phyloP scores from a whole-genome alignment of 1,140 invertebrate species.

The Cephus cinctus region DNA sequence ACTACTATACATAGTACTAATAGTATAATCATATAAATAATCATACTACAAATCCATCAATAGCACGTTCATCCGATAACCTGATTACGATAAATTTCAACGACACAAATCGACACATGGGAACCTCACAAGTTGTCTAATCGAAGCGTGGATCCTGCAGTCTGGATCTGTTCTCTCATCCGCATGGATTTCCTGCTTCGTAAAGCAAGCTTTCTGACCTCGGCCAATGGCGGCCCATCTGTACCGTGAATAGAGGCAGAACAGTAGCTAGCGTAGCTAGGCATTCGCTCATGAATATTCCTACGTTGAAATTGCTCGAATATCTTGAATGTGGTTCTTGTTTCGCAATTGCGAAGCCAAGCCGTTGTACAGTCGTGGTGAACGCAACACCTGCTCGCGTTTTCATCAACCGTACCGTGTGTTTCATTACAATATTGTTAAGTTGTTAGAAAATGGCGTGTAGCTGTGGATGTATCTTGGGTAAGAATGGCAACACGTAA shows the following conservation, averaged over 20 bases:
- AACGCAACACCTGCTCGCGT: background rate
- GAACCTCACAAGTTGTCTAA: conserved; percentile 45
- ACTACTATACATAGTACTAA: no score
- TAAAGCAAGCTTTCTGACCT: conserved; percentile 48
- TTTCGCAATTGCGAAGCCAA: no score
- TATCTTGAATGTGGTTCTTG: conserved; percentile 30
- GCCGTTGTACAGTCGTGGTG: background rate
- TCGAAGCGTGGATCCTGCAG: conserved; percentile 45
- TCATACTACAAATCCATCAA: no score
- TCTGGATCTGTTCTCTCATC: conserved; percentile 40
- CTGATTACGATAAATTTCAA: no score
- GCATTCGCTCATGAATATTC: conserved; percentile 51
- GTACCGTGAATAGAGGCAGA: conserved; percentile 40
- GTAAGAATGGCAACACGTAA: no score
- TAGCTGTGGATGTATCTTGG: no score
- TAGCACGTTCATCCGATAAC: no score
- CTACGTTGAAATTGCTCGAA: conserved; percentile 37
- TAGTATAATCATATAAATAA: no score
- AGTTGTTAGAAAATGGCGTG: no score
- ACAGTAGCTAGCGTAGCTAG: conserved; percentile 32
- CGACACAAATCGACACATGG: conserved; percentile 7
- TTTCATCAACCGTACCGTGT: background rate
- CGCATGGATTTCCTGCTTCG: conserved; percentile 49
- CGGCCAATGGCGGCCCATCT: conserved; percentile 30
- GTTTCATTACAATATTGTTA: background rate